A percentile compares a stretch with the other conserved stretches of the same genome.
These are phyloP conservation scores for Iselma pallidipennis DNA, from an alignment of 2,888 invertebrate species.

Conservation along the genomic window DNA sequence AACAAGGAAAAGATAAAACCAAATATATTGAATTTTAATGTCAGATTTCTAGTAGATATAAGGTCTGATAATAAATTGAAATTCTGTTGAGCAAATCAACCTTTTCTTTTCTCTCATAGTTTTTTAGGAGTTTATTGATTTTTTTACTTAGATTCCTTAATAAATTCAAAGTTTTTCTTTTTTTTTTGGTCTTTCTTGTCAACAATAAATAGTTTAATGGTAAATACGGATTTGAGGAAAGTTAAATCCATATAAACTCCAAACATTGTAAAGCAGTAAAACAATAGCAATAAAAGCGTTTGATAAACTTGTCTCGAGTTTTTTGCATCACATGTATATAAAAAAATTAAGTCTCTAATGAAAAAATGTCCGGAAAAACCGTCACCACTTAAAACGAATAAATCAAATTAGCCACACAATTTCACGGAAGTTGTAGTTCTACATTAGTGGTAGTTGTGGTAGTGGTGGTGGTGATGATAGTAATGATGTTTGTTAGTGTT, in stretches of 20 bases:
- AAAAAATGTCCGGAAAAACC: too few species aligned
- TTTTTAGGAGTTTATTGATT: background rate
- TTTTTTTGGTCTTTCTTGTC: too few species aligned
- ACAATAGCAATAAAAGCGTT: background rate
- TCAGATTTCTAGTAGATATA: background rate
- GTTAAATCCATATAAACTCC: too few species aligned
- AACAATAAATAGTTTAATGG: too few species aligned
- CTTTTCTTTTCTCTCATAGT: background rate
- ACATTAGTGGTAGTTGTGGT: background rate
- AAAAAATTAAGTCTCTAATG: too few species aligned
- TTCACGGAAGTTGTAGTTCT: background rate
- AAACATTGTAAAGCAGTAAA: too few species aligned
- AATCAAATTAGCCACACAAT: too few species aligned
- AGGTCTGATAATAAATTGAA: background rate
- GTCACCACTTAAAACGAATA: too few species aligned
- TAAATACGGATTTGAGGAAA: too few species aligned
- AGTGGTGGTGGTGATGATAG: constrained; percentile 33
- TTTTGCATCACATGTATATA: too few species aligned
- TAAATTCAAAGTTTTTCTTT: too few species aligned
- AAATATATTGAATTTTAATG: constrained; percentile 1
- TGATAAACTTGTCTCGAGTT: too few species aligned
- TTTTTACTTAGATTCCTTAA: background rate
- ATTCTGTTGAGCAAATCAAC: background rate
- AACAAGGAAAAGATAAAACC: constrained; percentile 10
- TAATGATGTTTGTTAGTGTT: constrained; percentile 19